Evolutionary conservation across 2,888 invertebrate species (phyloP), one percentile per base, ranked within the genome.

Genomic region (Ganaspis brasiliensis): DNA sequence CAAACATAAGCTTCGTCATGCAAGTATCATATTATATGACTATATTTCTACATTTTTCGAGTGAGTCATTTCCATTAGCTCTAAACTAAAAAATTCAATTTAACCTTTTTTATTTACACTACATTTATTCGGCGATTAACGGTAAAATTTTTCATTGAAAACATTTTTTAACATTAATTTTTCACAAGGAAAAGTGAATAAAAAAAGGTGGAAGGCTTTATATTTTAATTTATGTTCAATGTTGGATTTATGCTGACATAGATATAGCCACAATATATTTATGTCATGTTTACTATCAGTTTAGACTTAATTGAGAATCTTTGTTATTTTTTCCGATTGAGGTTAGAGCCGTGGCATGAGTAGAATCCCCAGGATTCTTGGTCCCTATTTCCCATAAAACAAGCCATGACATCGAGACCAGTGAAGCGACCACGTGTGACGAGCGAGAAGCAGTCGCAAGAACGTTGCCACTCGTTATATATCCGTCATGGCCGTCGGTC

Each of bases 401-500:
- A 88, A 87, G 86, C 89, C 90, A 84, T 90, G 89, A 90, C 90
- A 88, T 89, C 88, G 88, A 89, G 89, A 86, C 85, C 90, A 85
- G 83, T 75, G 87, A 86, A 86, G 87, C 89, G 87, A 85, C 82
- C 85, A 85, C 86, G 85, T 87, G 85, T 86, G 85, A 87, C 87
- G 86, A 81, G 80, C 84, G 81, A 79, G 79, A 82, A 31, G 76
- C 74, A 31, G 59, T 70, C 40, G 80, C 74, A 70, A 72, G 71
- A 78, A 79, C 80, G 80, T 63, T 75, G 80, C 78, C 78, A 77
- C 82, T 80, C 87, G 89, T 90, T 82, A 80, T 88, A 89, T 89
- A 91, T 91, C 91, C 91, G 91, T 91, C 91, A 91, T 87, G 89
- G 86, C 85, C 91, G 88, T 86, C 86, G 91, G 89, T 86, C 90